Evolutionary conservation across 2,113 vertebrate genomes (phyloP).

Genomic region (Aphyosemion australe): DNA sequence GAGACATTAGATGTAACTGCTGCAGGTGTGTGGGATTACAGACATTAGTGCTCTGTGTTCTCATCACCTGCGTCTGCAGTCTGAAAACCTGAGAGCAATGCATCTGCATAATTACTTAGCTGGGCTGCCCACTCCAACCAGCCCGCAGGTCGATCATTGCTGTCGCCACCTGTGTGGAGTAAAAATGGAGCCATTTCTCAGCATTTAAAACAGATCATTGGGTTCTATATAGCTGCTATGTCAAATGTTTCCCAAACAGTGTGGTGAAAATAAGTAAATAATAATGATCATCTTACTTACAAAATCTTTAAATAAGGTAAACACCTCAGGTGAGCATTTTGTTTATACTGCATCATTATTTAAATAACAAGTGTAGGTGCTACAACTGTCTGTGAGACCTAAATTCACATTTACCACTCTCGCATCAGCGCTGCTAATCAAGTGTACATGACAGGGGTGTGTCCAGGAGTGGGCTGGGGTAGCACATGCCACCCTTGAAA

Average conservation of each 20-base stretch:
- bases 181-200: constrained; percentile 24
- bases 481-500: no score
- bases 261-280: no score
- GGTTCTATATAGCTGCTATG: neutral
- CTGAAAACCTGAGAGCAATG: constrained; percentile 12
- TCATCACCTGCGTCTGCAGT: constrained; percentile 20
- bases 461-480: no score
- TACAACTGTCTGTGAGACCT: no score
- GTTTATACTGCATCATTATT: no score
- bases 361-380: no score
- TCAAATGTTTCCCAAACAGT: neutral
- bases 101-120: constrained; percentile 38
- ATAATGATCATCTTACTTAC: no score
- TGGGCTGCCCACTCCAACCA: constrained; percentile 12
- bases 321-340: no score
- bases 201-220: neutral
- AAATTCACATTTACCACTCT: no score
- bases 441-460: no score
- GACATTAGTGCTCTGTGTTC: constrained; percentile 29
- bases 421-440: no score
- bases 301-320: no score
- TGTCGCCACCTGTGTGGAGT: constrained; percentile 12
- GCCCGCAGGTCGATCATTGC: constrained; percentile 21
- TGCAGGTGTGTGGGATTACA: constrained; percentile 26
- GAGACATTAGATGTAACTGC: constrained; percentile 11